phyloP scores from a whole-genome alignment of 2,113 vertebrate genomes.

The Haplochromis vanheusdeni region DNA sequence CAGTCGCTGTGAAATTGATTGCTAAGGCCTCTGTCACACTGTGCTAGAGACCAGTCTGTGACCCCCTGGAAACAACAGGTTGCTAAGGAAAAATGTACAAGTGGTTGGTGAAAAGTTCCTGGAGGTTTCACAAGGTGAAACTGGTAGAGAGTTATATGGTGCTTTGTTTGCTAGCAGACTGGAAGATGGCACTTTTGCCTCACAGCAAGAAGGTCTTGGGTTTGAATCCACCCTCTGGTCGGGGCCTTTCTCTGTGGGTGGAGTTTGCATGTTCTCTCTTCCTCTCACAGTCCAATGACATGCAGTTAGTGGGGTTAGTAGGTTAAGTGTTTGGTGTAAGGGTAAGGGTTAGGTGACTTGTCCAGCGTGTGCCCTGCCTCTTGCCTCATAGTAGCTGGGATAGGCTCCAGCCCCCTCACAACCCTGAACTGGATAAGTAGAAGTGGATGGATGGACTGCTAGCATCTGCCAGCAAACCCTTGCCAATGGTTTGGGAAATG shows the following conservation, averaged over 20 bases:
- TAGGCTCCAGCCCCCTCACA: not conserved
- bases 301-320: not conserved
- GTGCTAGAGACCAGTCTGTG: not conserved
- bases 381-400: not conserved
- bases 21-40: not conserved
- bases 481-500: not conserved
- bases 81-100: not conserved
- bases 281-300: not conserved
- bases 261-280: not conserved
- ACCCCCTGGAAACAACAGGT: not conserved
- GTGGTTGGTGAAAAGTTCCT: not conserved
- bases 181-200: not conserved
- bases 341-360: not conserved
- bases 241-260: not conserved
- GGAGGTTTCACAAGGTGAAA: not conserved
- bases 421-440: not conserved
- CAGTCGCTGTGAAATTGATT: not conserved
- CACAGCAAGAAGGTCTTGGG: not conserved
- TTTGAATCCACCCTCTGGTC: not conserved
- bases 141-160: not conserved
- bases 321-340: not conserved
- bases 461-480: not conserved
- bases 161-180: not conserved
- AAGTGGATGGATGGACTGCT: not conserved
- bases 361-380: not conserved